These are phyloP conservation scores for Sphenopsis melanotis DNA, from an alignment of 2,797 vertebrate species.

Conservation along the genomic window DNA sequence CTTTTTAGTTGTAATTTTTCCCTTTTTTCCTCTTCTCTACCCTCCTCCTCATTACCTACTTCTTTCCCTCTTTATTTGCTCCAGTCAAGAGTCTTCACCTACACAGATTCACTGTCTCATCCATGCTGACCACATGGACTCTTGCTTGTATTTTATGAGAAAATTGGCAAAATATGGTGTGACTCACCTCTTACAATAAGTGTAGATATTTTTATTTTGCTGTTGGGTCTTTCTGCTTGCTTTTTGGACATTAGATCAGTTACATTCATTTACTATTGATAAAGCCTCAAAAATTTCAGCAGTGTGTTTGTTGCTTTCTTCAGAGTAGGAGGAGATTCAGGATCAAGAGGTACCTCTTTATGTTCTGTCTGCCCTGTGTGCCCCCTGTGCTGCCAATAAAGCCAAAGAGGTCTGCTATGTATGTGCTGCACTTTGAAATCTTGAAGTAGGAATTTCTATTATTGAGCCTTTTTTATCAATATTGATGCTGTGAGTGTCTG, in stretches of 20 bases:
- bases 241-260: background rate
- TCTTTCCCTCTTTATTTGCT: background rate
- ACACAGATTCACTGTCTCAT: background rate
- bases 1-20: background rate
- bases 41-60: rapidly evolving
- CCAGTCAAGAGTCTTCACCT: background rate
- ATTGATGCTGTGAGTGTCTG: background rate
- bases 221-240: background rate
- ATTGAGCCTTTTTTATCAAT: background rate
- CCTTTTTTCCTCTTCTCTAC: background rate
- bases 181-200: rapidly evolving
- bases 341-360: background rate
- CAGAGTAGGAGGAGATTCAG: background rate
- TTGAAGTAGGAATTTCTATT: background rate
- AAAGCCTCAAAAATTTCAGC: background rate
- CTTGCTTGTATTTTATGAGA: background rate
- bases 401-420: rapidly evolving
- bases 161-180: background rate
- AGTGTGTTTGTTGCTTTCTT: background rate
- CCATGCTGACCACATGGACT: background rate
- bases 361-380: background rate
- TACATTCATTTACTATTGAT: background rate
- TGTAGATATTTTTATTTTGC: background rate
- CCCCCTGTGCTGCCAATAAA: background rate
- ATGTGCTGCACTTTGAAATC: background rate